Base-by-base conservation (phyloP, 1,140 invertebrate genomes). In the Apis laboriosa region DNA sequence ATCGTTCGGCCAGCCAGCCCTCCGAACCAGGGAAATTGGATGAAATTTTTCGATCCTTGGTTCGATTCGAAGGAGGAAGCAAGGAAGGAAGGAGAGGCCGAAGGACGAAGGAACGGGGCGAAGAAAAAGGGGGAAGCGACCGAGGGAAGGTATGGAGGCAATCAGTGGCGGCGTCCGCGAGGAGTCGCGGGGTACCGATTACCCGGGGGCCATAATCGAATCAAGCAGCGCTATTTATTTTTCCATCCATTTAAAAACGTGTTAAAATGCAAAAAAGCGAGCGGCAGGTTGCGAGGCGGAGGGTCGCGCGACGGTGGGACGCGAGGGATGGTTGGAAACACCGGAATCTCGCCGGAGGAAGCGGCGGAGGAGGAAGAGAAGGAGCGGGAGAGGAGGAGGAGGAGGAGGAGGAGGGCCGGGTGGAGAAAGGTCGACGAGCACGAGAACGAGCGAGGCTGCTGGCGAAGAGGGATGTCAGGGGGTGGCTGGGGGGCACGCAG, bases 191-290 rank as follows among this genome's bases (percentile, higher is more conserved):
- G 55, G 21, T 77, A 63, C 80, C 81, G 82, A 86, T 89, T 84
- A 84, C 67, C 85, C n/a, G 43, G 63, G 66, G 61, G 12, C 70
- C 66, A 72, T 80, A 88, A 89, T 84, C 83, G 80, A 85, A 90
- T 90, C 83, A 80, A 67, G 83, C 80, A 74, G 81, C 64, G 77
- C 43, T 80, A 88, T 89, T 89, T 90, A 89, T 90, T 87, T 90
- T 84, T 82, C 73, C 83, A 71, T 88, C 56, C 85, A 80, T 90
- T 90, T 84, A 90, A 91, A 90, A 90, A 86, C 80, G 84, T 84
- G 84, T 87, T 90, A 89, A 91, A 90, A 88, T 87, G 84, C 78
- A 90, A 88, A 91, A 89, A 84, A 86, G 80, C 83, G 73, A 84
- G 55, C 77, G 63, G 43, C 68, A 73, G 56, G 34, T 43, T 19